Evolutionary conservation across 2,113 vertebrate species (phyloP).

Genomic region (cat (Felis catus)): F.catus_Fca126_mat1.0 CM031418.1:50098501-50099000

Average conservation of each 20-base stretch:
- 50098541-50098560: not conserved
- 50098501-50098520: not conserved
- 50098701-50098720: not conserved
- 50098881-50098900: not conserved
- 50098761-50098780: not conserved
- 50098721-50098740: not conserved
- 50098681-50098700: not conserved
- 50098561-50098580: not conserved
- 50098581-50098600: not conserved
- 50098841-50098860: not conserved
- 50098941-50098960: not conserved
- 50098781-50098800: not conserved
- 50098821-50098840: not conserved
- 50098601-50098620: not conserved
- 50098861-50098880: not conserved
- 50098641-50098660: not conserved
- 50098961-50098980: not conserved
- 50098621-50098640: not conserved
- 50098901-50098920: not conserved
- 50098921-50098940: not conserved
- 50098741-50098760: not conserved
- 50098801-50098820: not conserved
- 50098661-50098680: not conserved
- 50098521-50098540: not conserved
- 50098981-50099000: not conserved